Percentiles rank a stretch among this genome's conserved stretches.
Evolutionary conservation across 2,888 invertebrate genomes (phyloP).

Genomic region (Spisula solida): DNA sequence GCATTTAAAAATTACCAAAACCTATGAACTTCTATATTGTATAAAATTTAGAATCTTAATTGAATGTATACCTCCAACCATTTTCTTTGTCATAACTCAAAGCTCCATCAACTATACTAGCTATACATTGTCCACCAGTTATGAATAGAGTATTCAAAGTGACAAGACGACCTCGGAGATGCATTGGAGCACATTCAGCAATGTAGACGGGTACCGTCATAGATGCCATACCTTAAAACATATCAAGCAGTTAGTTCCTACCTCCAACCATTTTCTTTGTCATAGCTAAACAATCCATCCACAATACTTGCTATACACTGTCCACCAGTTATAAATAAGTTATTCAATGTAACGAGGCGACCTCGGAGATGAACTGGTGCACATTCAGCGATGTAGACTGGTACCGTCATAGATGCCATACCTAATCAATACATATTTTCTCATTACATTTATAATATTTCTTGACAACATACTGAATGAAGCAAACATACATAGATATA

Average conservation of each 20-base stretch:
- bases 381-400: slow-evolving; percentile 89
- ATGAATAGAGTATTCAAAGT: slow-evolving; percentile 89
- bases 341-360: slow-evolving; percentile 88
- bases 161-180: slow-evolving; percentile 88
- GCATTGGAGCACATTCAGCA: slow-evolving; percentile 89
- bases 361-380: slow-evolving; percentile 89
- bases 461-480: no score
- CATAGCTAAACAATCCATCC: slow-evolving; percentile 88
- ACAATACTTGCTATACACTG: slow-evolving; percentile 89
- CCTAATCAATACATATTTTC: slow-evolving; percentile 82
- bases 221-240: slow-evolving; percentile 87
- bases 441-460: no score
- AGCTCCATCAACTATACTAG: slow-evolving; percentile 88
- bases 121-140: slow-evolving; percentile 89
- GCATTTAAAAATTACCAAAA: no score
- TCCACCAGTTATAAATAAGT: slow-evolving; percentile 89
- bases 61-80: slow-evolving; percentile 91
- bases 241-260: slow-evolving; percentile 68
- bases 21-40: no score
- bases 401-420: slow-evolving; percentile 89
- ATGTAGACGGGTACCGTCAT: slow-evolving; percentile 90
- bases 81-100: slow-evolving; percentile 88
- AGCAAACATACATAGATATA: no score
- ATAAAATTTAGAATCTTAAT: no score
- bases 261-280: slow-evolving; percentile 89